Conservation (phyloP, 1,140 invertebrate species). For the Tetraneura akinire region DNA sequence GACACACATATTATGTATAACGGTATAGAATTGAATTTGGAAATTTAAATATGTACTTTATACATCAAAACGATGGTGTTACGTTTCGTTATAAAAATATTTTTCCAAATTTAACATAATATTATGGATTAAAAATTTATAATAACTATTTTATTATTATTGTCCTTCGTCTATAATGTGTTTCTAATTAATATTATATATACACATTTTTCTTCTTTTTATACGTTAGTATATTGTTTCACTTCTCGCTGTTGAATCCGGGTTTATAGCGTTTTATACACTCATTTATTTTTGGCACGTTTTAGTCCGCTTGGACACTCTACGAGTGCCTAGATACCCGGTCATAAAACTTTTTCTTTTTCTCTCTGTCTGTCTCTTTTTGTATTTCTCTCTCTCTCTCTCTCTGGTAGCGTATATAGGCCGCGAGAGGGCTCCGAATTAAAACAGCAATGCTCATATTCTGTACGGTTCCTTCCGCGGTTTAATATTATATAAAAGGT, state of each 20-base stretch:
- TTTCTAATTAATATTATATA: too few relatives aligned
- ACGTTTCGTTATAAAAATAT: too few relatives aligned
- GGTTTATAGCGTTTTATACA: background rate
- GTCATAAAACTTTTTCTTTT: background rate
- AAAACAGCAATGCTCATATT: background rate
- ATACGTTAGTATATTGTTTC: background rate
- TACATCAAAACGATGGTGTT: too few relatives aligned
- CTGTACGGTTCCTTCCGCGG: background rate
- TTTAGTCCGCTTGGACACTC: background rate
- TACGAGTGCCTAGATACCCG: background rate
- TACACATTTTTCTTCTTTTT: too few relatives aligned
- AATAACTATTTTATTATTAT: too few relatives aligned
- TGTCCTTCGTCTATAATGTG: too few relatives aligned
- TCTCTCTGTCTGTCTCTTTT: background rate
- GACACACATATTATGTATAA: too few relatives aligned
- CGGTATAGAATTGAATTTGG: too few relatives aligned
- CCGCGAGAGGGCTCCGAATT: background rate
- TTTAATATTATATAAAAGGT: slow-evolving; percentile 18
- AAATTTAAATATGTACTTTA: too few relatives aligned
- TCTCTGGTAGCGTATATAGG: background rate
- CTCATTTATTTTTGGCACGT: slow-evolving; percentile 38
- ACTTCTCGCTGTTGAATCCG: background rate
- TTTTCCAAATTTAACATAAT: too few relatives aligned
- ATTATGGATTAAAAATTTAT: too few relatives aligned
- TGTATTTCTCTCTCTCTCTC: background rate